Evolutionary conservation across 2,113 vertebrate genomes (phyloP).

Genomic region (Piprites chloris): DNA sequence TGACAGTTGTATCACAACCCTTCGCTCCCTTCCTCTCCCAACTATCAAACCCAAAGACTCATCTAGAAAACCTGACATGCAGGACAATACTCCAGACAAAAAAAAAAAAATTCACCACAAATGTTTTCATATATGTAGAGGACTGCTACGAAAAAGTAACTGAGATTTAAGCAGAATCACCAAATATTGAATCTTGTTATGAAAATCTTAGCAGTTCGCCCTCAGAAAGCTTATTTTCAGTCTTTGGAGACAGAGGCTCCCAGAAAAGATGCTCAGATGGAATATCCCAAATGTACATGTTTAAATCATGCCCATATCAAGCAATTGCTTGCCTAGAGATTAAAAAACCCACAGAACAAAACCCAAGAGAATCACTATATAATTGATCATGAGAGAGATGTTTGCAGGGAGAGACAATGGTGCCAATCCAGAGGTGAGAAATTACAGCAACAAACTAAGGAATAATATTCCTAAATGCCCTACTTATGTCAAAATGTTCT

Average conservation of each 20-base stretch:
- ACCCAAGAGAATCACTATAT: neutral
- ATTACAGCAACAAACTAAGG: neutral
- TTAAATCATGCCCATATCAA: neutral
- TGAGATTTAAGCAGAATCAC: neutral
- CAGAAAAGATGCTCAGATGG: neutral
- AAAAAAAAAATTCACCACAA: neutral
- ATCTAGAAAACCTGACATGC: rapidly evolving
- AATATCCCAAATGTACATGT: neutral
- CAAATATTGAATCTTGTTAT: neutral
- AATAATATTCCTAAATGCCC: neutral
- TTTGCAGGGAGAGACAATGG: neutral
- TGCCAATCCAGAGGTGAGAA: neutral
- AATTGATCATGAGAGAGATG: neutral
- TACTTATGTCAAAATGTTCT: neutral
- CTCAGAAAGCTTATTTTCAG: neutral
- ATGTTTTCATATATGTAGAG: neutral
- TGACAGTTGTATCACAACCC: neutral
- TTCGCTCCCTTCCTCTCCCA: too few relatives aligned
- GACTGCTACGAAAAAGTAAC: neutral
- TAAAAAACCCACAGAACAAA: neutral
- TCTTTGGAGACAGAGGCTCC: neutral
- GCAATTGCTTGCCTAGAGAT: neutral
- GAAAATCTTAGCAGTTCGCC: neutral
- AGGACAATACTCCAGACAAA: neutral
- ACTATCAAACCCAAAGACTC: neutral